Percentiles rank a stretch among this genome's conserved stretches.
Conservation (phyloP, 1,140 invertebrate genomes). For the Ceratosolen fusciceps region DNA sequence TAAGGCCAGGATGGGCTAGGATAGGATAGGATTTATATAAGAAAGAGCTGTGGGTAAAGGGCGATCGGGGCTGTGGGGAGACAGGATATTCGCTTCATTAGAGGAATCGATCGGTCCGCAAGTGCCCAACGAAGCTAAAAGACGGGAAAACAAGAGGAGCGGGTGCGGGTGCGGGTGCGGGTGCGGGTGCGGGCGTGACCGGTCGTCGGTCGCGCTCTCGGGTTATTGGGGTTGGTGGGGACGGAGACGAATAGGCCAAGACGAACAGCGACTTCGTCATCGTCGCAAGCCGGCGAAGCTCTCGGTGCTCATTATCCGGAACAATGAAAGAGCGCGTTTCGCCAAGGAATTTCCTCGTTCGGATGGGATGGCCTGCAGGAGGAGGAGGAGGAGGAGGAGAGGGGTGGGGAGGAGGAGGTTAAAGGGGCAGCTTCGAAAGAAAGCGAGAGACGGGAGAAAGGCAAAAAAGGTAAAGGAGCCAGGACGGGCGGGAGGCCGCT, state of each 20-base stretch:
- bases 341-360: constrained; percentile 50
- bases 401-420: constrained; percentile 52
- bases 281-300: background rate
- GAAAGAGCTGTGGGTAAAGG: too few species aligned
- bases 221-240: background rate
- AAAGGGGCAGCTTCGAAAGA: background rate
- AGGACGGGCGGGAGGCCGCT: constrained; percentile 2
- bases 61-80: too few species aligned
- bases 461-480: constrained; percentile 14
- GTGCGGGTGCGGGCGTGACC: background rate
- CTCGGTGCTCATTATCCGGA: constrained; percentile 56
- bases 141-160: background rate
- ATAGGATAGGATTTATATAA: too few species aligned
- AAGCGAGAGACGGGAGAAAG: background rate
- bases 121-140: background rate
- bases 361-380: too few species aligned
- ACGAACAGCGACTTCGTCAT: background rate
- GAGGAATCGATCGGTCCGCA: constrained; percentile 1
- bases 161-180: too few species aligned
- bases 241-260: background rate
- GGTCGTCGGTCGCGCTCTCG: fast-evolving
- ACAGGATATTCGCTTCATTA: constrained; percentile 36
- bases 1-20: too few species aligned
- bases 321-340: constrained; percentile 51
- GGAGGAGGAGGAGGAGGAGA: too few species aligned